A percentile compares a stretch with the other conserved stretches of the same genome.
Conservation (phyloP, 2,888 invertebrate genomes). For the Drosophila neotestacea region DNA sequence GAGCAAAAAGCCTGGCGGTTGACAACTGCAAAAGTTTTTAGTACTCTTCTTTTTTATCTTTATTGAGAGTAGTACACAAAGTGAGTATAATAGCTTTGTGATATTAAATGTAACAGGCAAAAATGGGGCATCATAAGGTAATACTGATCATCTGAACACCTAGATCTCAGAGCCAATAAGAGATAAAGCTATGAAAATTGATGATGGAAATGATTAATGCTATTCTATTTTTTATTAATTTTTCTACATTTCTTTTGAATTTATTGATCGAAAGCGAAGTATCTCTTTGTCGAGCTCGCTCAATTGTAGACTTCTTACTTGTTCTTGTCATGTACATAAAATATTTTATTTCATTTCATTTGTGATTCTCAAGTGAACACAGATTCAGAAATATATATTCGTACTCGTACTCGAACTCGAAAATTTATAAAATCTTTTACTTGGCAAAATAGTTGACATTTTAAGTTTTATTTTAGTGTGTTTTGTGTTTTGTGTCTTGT, state of each 20-base stretch:
- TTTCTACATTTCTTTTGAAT: no score
- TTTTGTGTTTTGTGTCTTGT: conserved; percentile 27
- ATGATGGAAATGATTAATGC: no score
- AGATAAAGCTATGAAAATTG: no score
- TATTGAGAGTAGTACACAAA: no score
- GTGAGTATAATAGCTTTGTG: background rate
- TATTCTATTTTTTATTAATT: no score
- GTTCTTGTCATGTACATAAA: conserved; percentile 59
- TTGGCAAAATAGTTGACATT: conserved; percentile 72
- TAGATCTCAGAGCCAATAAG: background rate
- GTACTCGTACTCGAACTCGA: conserved; percentile 24
- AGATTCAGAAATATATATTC: conserved; percentile 20
- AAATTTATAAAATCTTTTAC: conserved; percentile 42
- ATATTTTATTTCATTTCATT: conserved; percentile 77
- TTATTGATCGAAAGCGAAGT: background rate
- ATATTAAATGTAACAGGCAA: background rate
- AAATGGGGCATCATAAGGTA: background rate
- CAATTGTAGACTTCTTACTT: background rate
- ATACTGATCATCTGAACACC: background rate
- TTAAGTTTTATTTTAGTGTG: conserved; percentile 58
- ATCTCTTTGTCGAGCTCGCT: background rate
- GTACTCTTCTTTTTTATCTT: background rate
- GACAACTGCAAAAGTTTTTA: conserved; percentile 61
- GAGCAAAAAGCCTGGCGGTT: conserved; percentile 67
- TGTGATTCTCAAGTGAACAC: conserved; percentile 65